These are phyloP conservation scores for Lateolabrax maculatus DNA, from an alignment of 2,797 vertebrate species.

Conservation along the genomic window DNA sequence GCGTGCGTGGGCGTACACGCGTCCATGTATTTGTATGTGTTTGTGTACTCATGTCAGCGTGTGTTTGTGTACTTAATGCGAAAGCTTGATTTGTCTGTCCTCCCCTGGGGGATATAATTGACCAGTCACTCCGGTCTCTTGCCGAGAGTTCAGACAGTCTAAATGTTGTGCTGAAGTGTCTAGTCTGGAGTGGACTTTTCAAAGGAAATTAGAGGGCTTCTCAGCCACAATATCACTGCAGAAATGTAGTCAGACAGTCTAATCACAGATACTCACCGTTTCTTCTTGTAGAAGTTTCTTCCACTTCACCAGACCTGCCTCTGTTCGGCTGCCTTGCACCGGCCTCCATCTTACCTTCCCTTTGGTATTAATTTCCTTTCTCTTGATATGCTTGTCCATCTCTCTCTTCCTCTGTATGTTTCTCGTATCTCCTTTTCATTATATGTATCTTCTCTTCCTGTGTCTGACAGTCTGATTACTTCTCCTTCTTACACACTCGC, in stretches of 20 bases:
- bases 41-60: conserved; percentile 3
- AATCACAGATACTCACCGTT: conserved; percentile 66
- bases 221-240: conserved; percentile 63
- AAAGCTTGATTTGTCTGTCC: conserved; percentile 57
- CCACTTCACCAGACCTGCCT: conserved; percentile 49
- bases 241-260: conserved; percentile 75
- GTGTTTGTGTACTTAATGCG: conserved; percentile 50
- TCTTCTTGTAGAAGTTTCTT: conserved; percentile 58
- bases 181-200: conserved; percentile 67
- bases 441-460: conserved; percentile 47
- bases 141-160: conserved; percentile 65
- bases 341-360: conserved; percentile 40
- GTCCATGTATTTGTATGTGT: conserved; percentile 14
- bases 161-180: conserved; percentile 68
- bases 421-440: conserved; percentile 56
- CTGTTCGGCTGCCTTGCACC: conserved; percentile 32
- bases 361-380: conserved; percentile 57
- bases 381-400: conserved; percentile 62
- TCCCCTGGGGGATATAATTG: conserved; percentile 63
- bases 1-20: not conserved
- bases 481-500: conserved; percentile 18
- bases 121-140: conserved; percentile 61
- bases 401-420: conserved; percentile 46
- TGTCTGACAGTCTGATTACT: conserved; percentile 58
- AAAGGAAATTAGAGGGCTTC: conserved; percentile 62